Percentiles rank a stretch among this genome's conserved stretches.
Evolutionary conservation across 2,113 vertebrate genomes (phyloP).

Genomic region (Myiopsitta monachus): DNA sequence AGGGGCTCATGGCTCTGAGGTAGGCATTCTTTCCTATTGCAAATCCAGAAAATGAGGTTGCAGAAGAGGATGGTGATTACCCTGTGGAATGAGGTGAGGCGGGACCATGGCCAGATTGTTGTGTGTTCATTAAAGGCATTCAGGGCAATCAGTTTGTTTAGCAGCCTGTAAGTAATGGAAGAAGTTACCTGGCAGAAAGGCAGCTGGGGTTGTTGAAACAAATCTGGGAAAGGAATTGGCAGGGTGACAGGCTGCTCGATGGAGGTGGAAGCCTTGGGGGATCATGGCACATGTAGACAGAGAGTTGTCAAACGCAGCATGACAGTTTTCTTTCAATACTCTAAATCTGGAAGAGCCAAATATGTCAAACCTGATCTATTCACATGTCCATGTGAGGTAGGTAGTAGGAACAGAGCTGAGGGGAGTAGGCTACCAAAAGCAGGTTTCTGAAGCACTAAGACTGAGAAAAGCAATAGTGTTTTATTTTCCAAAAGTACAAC

Average conservation of each 20-base stretch:
- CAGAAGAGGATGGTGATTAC: neutral
- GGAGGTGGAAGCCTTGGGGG: neutral
- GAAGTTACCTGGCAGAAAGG: neutral
- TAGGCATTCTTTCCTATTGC: neutral
- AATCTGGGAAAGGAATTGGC: neutral
- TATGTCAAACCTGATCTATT: conserved; percentile 10
- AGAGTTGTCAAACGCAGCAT: neutral
- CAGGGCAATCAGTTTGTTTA: neutral
- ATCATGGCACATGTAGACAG: neutral
- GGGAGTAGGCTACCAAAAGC: neutral
- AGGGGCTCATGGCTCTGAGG: neutral
- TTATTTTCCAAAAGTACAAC: neutral
- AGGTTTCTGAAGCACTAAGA: neutral
- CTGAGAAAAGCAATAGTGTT: neutral
- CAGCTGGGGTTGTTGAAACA: neutral
- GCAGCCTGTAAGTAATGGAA: neutral
- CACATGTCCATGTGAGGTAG: neutral
- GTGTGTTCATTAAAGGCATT: neutral
- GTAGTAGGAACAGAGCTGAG: neutral
- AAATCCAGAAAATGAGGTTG: neutral
- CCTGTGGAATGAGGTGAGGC: neutral
- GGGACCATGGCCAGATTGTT: neutral
- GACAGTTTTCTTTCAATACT: neutral
- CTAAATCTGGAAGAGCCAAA: neutral
- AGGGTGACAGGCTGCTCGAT: neutral